A percentile compares a stretch with the other conserved stretches of the same genome.
These are phyloP conservation scores for Ranitomeya imitator DNA, from an alignment of 2,113 vertebrate species.

Conservation along the genomic window DNA sequence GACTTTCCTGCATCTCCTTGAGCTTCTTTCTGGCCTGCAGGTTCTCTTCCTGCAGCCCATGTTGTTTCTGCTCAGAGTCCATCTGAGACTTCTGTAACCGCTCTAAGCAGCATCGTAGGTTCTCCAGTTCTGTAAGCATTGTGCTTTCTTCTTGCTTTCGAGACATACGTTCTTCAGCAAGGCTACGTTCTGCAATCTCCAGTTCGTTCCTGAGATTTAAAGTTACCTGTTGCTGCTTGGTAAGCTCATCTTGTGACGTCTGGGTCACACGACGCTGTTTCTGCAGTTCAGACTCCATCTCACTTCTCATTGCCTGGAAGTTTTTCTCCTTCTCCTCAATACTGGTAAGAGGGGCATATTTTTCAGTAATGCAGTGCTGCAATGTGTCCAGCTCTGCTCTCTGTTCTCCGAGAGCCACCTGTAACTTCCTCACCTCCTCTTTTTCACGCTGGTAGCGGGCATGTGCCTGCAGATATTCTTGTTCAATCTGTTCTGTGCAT, in stretches of 20 bases:
- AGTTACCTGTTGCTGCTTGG: conserved; percentile 69
- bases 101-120: background rate
- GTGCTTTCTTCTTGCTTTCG: background rate
- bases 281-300: conserved; percentile 72
- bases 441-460: conserved; percentile 68
- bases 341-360: conserved; percentile 78
- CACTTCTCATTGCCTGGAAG: conserved; percentile 71
- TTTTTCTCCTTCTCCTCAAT: conserved; percentile 78
- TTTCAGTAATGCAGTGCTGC: conserved; percentile 86
- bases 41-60: conserved; percentile 14
- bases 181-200: conserved; percentile 66
- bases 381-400: conserved; percentile 89
- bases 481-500: conserved; percentile 56
- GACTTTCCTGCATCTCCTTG: conserved; percentile 32
- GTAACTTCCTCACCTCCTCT: conserved; percentile 76
- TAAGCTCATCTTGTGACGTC: conserved; percentile 66
- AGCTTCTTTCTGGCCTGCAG: conserved; percentile 1
- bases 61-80: conserved; percentile 1
- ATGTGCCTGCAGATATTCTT: conserved; percentile 57
- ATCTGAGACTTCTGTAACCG: background rate
- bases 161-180: conserved; percentile 53
- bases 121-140: conserved; percentile 23
- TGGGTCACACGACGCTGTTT: conserved; percentile 70
- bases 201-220: conserved; percentile 75
- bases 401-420: conserved; percentile 84